Conservation (phyloP, 1,140 invertebrate genomes). For the Eupeodes corollae region DNA sequence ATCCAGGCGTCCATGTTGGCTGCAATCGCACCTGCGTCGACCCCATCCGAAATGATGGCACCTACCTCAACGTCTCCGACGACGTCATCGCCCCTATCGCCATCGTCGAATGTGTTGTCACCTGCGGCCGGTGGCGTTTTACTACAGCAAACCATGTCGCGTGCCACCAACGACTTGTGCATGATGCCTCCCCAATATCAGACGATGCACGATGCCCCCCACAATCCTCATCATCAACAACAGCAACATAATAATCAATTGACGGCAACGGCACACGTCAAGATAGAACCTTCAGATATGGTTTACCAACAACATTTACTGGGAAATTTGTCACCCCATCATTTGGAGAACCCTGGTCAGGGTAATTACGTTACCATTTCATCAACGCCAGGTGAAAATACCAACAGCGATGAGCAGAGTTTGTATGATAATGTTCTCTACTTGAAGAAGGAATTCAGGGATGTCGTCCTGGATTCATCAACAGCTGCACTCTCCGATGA, state of each 20-base stretch:
- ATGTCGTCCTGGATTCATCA: slow-evolving; percentile 30
- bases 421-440: slow-evolving; percentile 29
- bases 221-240: slow-evolving; percentile 1
- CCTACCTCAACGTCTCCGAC: background rate
- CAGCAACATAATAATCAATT: background rate
- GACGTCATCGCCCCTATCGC: background rate
- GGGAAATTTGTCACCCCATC: background rate
- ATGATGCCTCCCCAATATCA: slow-evolving; percentile 8
- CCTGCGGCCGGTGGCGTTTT: too few species aligned
- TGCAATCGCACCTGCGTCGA: slow-evolving; percentile 23
- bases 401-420: slow-evolving; percentile 10
- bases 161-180: slow-evolving; percentile 4
- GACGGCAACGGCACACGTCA: slow-evolving; percentile 4
- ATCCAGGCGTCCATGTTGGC: slow-evolving; percentile 13
- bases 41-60: background rate
- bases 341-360: background rate
- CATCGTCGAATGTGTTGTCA: too few species aligned
- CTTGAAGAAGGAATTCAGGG: slow-evolving; percentile 31
- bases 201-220: background rate
- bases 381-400: slow-evolving; percentile 5
- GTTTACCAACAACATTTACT: slow-evolving; percentile 6
- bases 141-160: slow-evolving; percentile 3
- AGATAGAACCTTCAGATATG: slow-evolving; percentile 2
- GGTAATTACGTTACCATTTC: slow-evolving; percentile 5
- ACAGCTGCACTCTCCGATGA: slow-evolving; percentile 30